Conservation (phyloP, 1,140 invertebrate species). For the Diprion similis region DNA sequence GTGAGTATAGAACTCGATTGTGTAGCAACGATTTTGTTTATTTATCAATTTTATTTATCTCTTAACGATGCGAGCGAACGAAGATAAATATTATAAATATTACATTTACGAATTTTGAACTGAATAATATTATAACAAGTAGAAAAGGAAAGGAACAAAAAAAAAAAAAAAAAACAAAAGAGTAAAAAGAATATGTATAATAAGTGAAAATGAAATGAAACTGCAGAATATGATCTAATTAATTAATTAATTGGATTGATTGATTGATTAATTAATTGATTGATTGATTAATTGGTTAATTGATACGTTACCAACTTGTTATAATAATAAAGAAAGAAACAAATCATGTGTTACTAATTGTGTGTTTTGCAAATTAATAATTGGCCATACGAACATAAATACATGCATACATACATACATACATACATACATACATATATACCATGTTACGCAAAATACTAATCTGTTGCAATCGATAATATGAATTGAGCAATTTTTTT, state of each 20-base stretch:
- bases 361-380: constrained; percentile 30
- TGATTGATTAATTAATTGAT: constrained; percentile 23
- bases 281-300: constrained; percentile 9
- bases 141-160: background rate
- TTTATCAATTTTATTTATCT: constrained; percentile 34
- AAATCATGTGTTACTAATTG: constrained; percentile 39
- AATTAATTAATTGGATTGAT: background rate
- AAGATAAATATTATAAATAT: constrained; percentile 23
- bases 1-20: constrained; percentile 14
- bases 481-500: background rate
- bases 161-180: background rate
- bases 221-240: background rate
- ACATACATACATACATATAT: too few relatives aligned
- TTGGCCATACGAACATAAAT: too few relatives aligned
- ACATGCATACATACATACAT: too few relatives aligned
- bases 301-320: constrained; percentile 31
- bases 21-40: constrained; percentile 27
- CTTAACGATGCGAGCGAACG: constrained; percentile 18
- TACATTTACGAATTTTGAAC: constrained; percentile 2
- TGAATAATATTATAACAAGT: constrained; percentile 6
- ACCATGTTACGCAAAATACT: too few relatives aligned
- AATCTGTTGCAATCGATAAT: background rate
- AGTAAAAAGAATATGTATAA: background rate
- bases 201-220: background rate
- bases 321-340: constrained; percentile 33